Conservation (phyloP, 2,888 invertebrate species). For the Argynnis bischoffii region DNA sequence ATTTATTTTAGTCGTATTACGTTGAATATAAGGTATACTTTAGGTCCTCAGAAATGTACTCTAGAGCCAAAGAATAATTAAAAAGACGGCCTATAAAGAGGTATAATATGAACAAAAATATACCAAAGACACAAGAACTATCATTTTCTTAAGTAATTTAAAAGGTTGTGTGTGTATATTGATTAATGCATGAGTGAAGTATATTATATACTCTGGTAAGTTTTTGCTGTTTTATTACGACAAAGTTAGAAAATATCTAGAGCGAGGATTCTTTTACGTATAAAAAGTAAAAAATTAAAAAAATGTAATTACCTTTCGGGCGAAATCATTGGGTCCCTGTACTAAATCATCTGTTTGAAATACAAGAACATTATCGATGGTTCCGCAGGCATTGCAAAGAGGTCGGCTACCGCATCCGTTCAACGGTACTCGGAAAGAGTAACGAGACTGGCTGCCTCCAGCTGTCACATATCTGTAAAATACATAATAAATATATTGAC, state of each 20-base stretch:
- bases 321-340: conserved; percentile 85
- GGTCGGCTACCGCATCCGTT: conserved; percentile 85
- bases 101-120: no score
- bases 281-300: not conserved
- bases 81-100: no score
- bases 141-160: no score
- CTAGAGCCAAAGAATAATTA: no score
- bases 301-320: conserved; percentile 76
- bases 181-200: not conserved
- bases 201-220: not conserved
- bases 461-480: conserved; percentile 82
- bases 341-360: conserved; percentile 86
- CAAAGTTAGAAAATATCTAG: no score
- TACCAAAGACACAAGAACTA: no score
- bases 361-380: conserved; percentile 85
- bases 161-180: no score
- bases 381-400: conserved; percentile 83
- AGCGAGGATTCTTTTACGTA: no score
- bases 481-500: not conserved
- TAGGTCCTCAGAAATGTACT: no score
- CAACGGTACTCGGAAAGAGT: conserved; percentile 84
- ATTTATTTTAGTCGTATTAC: no score
- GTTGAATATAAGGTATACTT: no score
- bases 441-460: conserved; percentile 81
- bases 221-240: no score